Base-by-base conservation (phyloP, 2,113 vertebrate genomes). In the Heptranchias perlo region DNA sequence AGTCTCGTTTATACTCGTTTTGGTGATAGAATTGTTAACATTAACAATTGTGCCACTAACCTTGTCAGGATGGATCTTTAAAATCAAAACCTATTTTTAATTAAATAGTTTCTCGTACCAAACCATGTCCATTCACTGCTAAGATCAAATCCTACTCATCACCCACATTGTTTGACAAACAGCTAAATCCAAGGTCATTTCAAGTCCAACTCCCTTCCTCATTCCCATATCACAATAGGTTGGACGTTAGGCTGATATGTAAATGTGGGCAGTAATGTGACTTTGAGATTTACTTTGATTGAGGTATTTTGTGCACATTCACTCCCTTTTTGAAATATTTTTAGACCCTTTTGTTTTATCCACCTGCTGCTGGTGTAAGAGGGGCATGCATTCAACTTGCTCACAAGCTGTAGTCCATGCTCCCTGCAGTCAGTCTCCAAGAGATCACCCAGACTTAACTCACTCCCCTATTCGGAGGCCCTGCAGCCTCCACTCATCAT, bases 131-230 rank as follows among this genome's bases (percentile, higher is more conserved):
- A 69, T 67, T 94, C 64, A 64, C 21, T 49, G 61, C 62, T 69
- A 52, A 69, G 13, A 35, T 47, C 28, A 47, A 69, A 39, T 49
- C 64, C 44, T 69, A 31, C 64, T 95, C 44, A 35, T 69, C 13
- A 95, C 14, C 25, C 47, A 6, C 94, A 95, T 69, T 67, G 94
- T 69, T 65, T 95, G 61, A 67, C 35, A 64, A 94, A 44, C 35
- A 64, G n/a, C 61, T 39, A 47, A 67, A 67, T 49, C 94, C 65
- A 67, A 95, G 64, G 47, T 69, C 47, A 69, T 69, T 95, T 67
- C 25, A 69, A 35, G 94, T 69, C 94, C 94, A 95, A 95, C 65
- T 69, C 94, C 25, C 47, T 69, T 95, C 65, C 64, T 73, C 65
- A 35, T 69, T 94, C 25, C 93, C 93, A 13, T 47, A 47, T 94